phyloP scores from a whole-genome alignment of 2,113 vertebrate genomes.

The Recurvirostra avosetta region DNA sequence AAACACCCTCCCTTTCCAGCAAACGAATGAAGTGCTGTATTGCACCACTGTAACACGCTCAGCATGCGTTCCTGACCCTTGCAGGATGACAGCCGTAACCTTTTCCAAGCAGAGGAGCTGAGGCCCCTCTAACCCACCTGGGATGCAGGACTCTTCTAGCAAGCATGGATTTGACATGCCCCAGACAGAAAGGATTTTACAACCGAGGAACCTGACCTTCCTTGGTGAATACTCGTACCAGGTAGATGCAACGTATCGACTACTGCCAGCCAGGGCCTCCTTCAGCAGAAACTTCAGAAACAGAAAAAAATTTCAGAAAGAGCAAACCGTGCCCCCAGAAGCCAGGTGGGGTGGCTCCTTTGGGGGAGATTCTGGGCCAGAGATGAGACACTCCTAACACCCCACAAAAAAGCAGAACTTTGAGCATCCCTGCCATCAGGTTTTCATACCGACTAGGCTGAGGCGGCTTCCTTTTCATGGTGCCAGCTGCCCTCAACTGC shows the following conservation, averaged over 20 bases:
- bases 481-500: neutral
- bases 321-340: neutral
- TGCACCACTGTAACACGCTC: rapidly evolving
- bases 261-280: neutral
- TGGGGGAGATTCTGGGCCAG: neutral
- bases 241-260: neutral
- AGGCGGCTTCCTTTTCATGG: neutral
- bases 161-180: neutral
- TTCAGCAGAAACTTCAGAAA: neutral
- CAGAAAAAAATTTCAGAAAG: neutral
- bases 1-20: neutral
- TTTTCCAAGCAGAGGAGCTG: neutral
- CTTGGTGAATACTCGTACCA: neutral
- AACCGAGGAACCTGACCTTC: neutral
- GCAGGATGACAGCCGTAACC: neutral
- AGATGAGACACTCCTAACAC: rapidly evolving
- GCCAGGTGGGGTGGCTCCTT: neutral
- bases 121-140: neutral
- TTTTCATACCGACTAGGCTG: neutral
- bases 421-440: neutral
- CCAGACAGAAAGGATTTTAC: neutral
- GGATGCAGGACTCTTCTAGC: neutral
- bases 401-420: neutral
- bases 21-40: neutral
- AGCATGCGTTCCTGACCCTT: rapidly evolving